phyloP scores from a whole-genome alignment of 1,140 invertebrate genomes.

The Ostrea edulis region DNA sequence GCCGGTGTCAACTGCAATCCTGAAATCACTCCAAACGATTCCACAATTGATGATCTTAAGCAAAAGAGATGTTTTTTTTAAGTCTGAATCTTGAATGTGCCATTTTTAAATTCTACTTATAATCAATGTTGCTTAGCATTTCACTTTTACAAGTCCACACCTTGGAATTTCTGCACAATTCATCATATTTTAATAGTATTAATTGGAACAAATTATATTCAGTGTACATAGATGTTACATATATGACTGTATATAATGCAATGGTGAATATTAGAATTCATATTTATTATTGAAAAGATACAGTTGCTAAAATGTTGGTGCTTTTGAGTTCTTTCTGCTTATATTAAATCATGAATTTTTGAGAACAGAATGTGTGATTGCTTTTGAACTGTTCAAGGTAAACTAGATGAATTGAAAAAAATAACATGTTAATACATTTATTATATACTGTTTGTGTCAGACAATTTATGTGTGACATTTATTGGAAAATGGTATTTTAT shows the following conservation, averaged over 20 bases:
- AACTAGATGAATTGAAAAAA: too few species aligned
- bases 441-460: too few species aligned
- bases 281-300: neutral
- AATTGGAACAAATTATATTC: neutral
- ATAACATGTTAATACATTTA: too few species aligned
- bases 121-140: neutral
- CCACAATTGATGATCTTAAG: neutral
- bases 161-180: neutral
- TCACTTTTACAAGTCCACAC: neutral
- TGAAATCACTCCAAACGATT: neutral
- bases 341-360: too few species aligned
- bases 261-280: neutral
- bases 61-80: too few species aligned
- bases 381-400: too few species aligned
- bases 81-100: neutral
- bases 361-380: too few species aligned
- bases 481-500: too few species aligned
- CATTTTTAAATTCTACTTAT: neutral
- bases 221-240: neutral
- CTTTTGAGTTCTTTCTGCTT: neutral
- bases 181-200: neutral
- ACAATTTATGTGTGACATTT: too few species aligned
- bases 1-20: neutral
- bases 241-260: neutral
- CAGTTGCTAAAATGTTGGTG: neutral